Base-by-base conservation (phyloP, 2,888 invertebrate species). In the Eretmocerus hayati region DNA sequence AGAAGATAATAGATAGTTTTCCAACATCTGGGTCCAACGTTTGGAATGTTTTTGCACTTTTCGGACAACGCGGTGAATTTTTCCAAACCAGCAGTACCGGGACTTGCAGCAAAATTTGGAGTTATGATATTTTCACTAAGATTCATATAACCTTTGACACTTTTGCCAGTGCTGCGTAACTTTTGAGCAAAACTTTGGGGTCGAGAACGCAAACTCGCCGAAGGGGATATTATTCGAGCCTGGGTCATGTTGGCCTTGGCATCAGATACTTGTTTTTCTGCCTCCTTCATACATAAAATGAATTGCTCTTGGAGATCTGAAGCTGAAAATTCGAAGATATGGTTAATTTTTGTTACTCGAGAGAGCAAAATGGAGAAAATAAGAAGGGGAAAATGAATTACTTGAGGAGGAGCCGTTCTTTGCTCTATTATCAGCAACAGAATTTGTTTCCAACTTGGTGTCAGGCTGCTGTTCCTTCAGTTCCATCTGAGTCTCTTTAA, bases 401-500 rank as follows among this genome's bases (percentile, higher is more conserved):
- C 81, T 77, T 54, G 81, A 77, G 48, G 78, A 79, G 4, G 80
- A 81, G 50, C 79, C 80, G 59, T 80, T 78, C 59, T 83, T 82
- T 18, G 76, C 72, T 38, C 74, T 73, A 1, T 70, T 65, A 19
- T 74, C 72, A 42, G 72, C 71, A 1, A 71, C 64, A 33, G 74
- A 73, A 67, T 69, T 62, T 21, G 56, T 48, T 16, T 64, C 67
- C 19, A 63, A 58, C 52, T 72, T 73, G 2, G 69, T 64, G 39
- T 66, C 67, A 0, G 77, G 74, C 42, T 77, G 80, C 57, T 87
- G 85, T 59, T 87, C 87, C 58, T 88, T 84, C 50, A 95, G 76
- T 64, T 94, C 94, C 59, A 85, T 84, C 66, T 92, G 90, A 0
- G 94, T 94, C 66, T 94, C 92, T 66, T 92, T 90, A 2, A 95